Evolutionary conservation across 2,113 vertebrate genomes (phyloP).

Genomic region (Lamprotornis superbus): DNA sequence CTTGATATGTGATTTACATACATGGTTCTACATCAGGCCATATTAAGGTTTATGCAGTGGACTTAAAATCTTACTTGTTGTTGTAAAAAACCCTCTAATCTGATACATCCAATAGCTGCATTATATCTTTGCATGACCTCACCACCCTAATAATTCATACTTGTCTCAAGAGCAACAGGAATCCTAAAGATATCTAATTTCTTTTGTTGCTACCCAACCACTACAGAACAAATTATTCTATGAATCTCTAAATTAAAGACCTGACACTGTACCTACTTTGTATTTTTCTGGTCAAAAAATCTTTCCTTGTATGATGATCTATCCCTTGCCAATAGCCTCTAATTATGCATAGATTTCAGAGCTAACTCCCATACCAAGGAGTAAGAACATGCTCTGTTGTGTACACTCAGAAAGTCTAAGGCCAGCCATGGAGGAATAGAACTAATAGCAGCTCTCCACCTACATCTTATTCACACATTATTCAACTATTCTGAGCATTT

Average conservation of each 20-base stretch:
- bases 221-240: not conserved
- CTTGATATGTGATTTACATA: not conserved
- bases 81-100: not conserved
- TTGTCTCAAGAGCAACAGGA: not conserved
- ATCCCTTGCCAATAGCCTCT: not conserved
- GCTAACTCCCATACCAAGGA: not conserved
- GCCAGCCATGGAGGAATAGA: not conserved
- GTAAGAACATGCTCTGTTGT: not conserved
- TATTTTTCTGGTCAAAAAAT: not conserved
- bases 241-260: not conserved
- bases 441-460: not conserved
- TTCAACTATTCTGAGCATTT: not conserved
- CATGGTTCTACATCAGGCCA: not conserved
- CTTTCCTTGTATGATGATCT: not conserved
- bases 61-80: not conserved
- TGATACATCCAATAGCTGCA: not conserved
- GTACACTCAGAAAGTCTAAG: not conserved
- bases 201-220: not conserved
- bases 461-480: not conserved
- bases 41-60: not conserved
- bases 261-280: not conserved
- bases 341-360: not conserved
- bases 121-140: not conserved
- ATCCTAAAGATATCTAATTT: not conserved
- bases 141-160: not conserved